These are phyloP conservation scores for Motacilla tschutschensis DNA, from an alignment of 2,113 vertebrate species.

Conservation along the genomic window DNA sequence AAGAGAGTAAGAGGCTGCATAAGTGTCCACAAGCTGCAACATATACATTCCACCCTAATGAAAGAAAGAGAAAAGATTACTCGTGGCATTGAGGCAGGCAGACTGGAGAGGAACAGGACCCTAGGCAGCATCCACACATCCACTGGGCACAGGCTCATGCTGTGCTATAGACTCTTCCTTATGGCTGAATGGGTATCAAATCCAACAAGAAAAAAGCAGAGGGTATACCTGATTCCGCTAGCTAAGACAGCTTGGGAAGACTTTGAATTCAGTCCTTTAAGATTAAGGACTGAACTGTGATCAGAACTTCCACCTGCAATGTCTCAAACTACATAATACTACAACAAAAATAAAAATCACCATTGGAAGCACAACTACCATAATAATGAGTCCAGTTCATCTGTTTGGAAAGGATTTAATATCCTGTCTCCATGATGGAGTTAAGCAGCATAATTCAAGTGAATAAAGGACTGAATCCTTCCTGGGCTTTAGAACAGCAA, in stretches of 20 bases:
- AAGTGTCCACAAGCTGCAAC: conserved; percentile 89
- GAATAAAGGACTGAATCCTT: not conserved
- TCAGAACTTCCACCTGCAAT: not conserved
- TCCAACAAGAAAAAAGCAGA: not conserved
- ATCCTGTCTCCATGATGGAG: not conserved
- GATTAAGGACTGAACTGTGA: not conserved
- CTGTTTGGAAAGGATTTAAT: not conserved
- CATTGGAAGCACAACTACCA: not conserved
- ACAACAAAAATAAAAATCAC: not conserved
- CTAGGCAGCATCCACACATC: not conserved
- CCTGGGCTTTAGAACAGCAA: not conserved
- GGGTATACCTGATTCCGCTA: not conserved
- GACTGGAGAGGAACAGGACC: not conserved
- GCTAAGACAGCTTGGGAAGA: not conserved
- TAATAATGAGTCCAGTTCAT: not conserved
- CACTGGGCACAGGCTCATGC: rapidly evolving
- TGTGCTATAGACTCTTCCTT: not conserved
- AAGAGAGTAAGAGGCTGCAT: conserved; percentile 86
- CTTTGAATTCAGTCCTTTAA: not conserved
- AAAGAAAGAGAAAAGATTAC: conserved; percentile 4
- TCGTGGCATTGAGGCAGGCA: not conserved
- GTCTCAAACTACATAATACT: not conserved
- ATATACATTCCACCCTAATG: conserved; percentile 87
- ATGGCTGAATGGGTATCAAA: not conserved
- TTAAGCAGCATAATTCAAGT: not conserved